Conservation (phyloP, 2,113 vertebrate genomes). For the zebrafish (Danio rerio) region GRCz12tu NC_133184.1:15614001-15614500, state of each 20-base stretch:
- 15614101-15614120: too few relatives aligned
- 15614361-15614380: slow-evolving; percentile 85
- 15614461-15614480: slow-evolving; percentile 86
- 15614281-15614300: slow-evolving; percentile 92
- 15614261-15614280: slow-evolving; percentile 55
- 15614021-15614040: too few relatives aligned
- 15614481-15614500: slow-evolving; percentile 82
- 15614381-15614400: slow-evolving; percentile 95
- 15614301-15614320: slow-evolving; percentile 94
- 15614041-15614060: too few relatives aligned
- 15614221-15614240: background rate
- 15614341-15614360: slow-evolving; percentile 86
- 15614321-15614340: slow-evolving; percentile 91
- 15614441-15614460: background rate
- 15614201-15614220: background rate
- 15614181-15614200: too few relatives aligned
- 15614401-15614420: background rate
- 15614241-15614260: background rate
- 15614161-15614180: too few relatives aligned
- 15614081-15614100: too few relatives aligned
- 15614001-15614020: too few relatives aligned
- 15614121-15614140: too few relatives aligned
- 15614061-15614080: too few relatives aligned
- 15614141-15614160: too few relatives aligned
- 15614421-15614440: background rate